phyloP scores from a whole-genome alignment of 2,888 invertebrate genomes.

The Junonia oenone region DNA sequence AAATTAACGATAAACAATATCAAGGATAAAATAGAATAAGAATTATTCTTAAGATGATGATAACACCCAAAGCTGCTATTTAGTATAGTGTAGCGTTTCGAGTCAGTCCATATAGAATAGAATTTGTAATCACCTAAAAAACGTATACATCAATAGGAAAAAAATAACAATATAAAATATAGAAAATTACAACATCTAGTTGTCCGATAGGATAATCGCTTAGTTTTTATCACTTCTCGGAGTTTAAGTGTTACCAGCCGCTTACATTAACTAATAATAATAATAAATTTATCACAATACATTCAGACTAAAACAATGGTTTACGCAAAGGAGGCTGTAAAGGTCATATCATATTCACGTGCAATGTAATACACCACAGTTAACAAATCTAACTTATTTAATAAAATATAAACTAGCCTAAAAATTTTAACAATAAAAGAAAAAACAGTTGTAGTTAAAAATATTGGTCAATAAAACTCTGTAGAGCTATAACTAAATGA shows the following conservation, averaged over 20 bases:
- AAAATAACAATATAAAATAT: slow-evolving; percentile 21
- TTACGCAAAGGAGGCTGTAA: slow-evolving; percentile 68
- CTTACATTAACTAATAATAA: slow-evolving; percentile 39
- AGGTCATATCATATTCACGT: slow-evolving; percentile 62
- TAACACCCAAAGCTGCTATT: slow-evolving; percentile 33
- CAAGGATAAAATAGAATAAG: slow-evolving; percentile 41
- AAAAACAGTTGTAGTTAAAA: slow-evolving; percentile 65
- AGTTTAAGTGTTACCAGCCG: slow-evolving; percentile 37
- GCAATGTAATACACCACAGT: slow-evolving; percentile 76
- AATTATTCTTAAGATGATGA: slow-evolving; percentile 44
- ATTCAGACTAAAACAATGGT: slow-evolving; percentile 68
- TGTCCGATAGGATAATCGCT: slow-evolving; percentile 22
- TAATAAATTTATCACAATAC: slow-evolving; percentile 72
- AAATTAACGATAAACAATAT: slow-evolving; percentile 67
- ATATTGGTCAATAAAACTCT: slow-evolving; percentile 76
- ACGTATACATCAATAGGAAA: slow-evolving; percentile 28
- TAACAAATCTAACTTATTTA: slow-evolving; percentile 77
- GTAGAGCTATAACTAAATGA: slow-evolving; percentile 79
- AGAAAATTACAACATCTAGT: slow-evolving; percentile 17
- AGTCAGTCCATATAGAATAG: slow-evolving; percentile 27
- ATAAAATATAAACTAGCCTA: slow-evolving; percentile 76
- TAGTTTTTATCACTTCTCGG: slow-evolving; percentile 22
- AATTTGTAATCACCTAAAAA: slow-evolving; percentile 23
- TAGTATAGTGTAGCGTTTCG: slow-evolving; percentile 19
- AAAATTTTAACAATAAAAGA: slow-evolving; percentile 77